Evolutionary conservation across 2,888 invertebrate species (phyloP).

Genomic region (Nephrotoma guestfalica): DNA sequence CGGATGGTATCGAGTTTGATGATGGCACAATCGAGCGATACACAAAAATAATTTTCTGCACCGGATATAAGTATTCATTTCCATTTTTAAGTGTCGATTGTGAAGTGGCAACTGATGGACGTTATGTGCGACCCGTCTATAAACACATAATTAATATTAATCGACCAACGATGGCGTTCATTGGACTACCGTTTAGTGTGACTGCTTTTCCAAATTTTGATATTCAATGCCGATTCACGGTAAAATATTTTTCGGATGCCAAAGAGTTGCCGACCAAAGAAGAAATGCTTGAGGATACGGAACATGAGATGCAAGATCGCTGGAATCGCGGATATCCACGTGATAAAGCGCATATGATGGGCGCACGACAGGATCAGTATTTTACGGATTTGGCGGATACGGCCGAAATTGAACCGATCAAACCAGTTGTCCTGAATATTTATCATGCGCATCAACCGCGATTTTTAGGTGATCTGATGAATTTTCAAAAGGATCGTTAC

Average conservation of each 20-base stretch:
- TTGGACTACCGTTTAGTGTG: conserved; percentile 67
- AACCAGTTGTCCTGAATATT: conserved; percentile 51
- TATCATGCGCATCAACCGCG: conserved; percentile 51
- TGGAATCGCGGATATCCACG: conserved; percentile 46
- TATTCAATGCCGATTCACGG: conserved; percentile 52
- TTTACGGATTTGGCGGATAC: conserved; percentile 49
- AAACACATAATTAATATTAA: conserved; percentile 72
- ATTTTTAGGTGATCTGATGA: conserved; percentile 44
- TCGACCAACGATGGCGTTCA: conserved; percentile 63
- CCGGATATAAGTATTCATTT: conserved; percentile 57
- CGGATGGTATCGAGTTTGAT: conserved; percentile 40
- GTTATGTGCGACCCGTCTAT: conserved; percentile 69
- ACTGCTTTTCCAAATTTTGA: conserved; percentile 76
- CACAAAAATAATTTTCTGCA: conserved; percentile 61
- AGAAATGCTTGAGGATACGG: conserved; percentile 47
- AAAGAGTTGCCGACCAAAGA: conserved; percentile 44
- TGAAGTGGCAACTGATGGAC: conserved; percentile 52
- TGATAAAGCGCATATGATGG: conserved; percentile 68
- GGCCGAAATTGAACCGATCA: conserved; percentile 44
- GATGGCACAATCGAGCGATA: conserved; percentile 47
- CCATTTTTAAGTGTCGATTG: conserved; percentile 58
- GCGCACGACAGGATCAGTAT: conserved; percentile 45
- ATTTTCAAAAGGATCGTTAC: conserved; percentile 46
- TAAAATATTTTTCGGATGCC: conserved; percentile 47
- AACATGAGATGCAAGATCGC: conserved; percentile 42